Conservation (phyloP, 2,113 vertebrate genomes). For the Ardeotis arabs region DNA sequence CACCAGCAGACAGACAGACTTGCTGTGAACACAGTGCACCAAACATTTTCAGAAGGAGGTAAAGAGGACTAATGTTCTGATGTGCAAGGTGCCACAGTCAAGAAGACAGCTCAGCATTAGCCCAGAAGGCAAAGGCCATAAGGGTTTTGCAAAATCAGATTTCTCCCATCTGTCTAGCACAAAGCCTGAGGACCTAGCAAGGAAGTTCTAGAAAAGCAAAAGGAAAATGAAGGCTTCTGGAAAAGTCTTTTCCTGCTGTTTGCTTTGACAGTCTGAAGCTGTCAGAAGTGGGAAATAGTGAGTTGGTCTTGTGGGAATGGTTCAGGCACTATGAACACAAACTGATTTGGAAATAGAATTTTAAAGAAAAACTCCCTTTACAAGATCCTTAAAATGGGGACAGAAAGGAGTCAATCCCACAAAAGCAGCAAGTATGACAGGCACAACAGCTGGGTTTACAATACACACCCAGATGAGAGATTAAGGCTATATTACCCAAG, state of each 20-base stretch:
- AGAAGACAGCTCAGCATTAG: not conserved
- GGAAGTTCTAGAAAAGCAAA: not conserved
- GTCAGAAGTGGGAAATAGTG: not conserved
- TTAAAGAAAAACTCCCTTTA: constrained; percentile 1
- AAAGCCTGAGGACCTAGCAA: not conserved
- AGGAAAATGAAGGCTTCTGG: not conserved
- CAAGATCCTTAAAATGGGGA: not conserved
- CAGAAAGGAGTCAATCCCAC: not conserved
- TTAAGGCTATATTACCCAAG: not conserved
- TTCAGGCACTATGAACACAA: not conserved
- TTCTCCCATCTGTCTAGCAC: not conserved
- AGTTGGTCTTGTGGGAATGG: not conserved
- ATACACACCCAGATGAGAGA: constrained; percentile 6
- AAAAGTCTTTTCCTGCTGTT: not conserved
- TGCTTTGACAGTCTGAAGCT: not conserved
- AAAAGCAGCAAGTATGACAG: not conserved
- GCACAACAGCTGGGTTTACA: constrained; percentile 34
- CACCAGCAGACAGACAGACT: not conserved
- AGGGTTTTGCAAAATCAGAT: not conserved
- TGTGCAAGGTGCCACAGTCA: not conserved
- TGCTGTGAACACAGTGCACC: not conserved
- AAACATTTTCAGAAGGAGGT: not conserved
- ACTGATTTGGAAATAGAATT: not conserved
- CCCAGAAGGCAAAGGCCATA: not conserved
- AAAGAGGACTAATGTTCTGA: not conserved